Base-by-base conservation (phyloP, 2,113 vertebrate species). In the Brachypteracias leptosomus region DNA sequence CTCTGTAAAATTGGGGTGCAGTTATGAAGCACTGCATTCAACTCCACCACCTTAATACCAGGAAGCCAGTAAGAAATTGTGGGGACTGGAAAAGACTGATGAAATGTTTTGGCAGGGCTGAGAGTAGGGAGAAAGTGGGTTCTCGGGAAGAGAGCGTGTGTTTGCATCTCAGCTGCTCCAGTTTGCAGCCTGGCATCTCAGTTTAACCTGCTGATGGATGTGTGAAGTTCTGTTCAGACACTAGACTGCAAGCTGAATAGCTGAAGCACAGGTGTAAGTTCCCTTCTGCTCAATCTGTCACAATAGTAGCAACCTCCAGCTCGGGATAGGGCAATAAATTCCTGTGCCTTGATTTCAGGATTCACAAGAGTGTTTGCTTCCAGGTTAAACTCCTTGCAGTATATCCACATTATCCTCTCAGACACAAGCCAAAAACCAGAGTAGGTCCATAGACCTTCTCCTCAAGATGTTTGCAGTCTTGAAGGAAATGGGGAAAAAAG, bases 261-360 rank as follows among this genome's bases (percentile, higher is more conserved):
- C 72, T 86, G 73, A 92, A 88, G 46, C 63, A 62, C 82, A 88
- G 88, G 72, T 96, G 70, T 71, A 90, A 93, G 88, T 68, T 91
- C 51, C 42, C 35, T 90, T 89, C 89, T 95, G 63, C 47, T 93
- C 29, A 42, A 58, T 80, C 76, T 92, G 33, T 51, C 4, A 1
- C n/a, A 52, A 57, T 17, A 88, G 31, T 5, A 85, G 21, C 31
- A 94, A 70, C 18, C 4, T 76, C 38, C 68, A 86, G 2, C 14
- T 9, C 3, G 8, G 55, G 9, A 3, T 33, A 92, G 49, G 42
- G 6, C 14, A 66, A 16, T 74, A 58, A 61, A 62, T 51, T 70
- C 19, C 76, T 80, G 57, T 12, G 58, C 16, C 11, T 5, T 58
- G 20, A 58, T 67, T 86, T 77, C 36, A 88, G 79, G n/a, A 63